Evolutionary conservation across 2,797 vertebrate species (phyloP).

Genomic region (Oophaga sylvatica): DNA sequence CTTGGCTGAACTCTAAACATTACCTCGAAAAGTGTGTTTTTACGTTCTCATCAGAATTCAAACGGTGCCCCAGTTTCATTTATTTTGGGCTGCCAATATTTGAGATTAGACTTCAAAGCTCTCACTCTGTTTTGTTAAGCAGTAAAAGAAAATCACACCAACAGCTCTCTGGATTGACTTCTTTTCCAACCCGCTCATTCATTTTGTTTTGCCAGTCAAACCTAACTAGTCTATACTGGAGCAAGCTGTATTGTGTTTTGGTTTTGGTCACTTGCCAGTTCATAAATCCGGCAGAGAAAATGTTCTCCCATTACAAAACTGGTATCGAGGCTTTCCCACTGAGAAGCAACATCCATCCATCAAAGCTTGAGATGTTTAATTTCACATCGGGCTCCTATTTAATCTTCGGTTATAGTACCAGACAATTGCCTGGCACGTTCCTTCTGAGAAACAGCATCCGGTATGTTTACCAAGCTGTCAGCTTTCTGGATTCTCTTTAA

Average conservation of each 20-base stretch:
- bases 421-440: constrained; percentile 22
- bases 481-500: constrained; percentile 6
- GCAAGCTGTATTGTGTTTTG: constrained; percentile 31
- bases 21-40: constrained; percentile 48
- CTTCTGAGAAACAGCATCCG: constrained; percentile 49
- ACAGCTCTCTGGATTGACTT: constrained; percentile 50
- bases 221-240: constrained; percentile 23
- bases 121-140: constrained; percentile 35
- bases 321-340: constrained; percentile 48
- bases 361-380: constrained; percentile 55
- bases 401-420: constrained; percentile 62
- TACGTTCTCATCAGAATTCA: constrained; percentile 56
- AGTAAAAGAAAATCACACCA: constrained; percentile 48
- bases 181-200: constrained; percentile 25
- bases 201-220: constrained; percentile 63
- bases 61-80: constrained; percentile 52
- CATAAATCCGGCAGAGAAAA: constrained; percentile 51
- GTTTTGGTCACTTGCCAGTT: constrained; percentile 54
- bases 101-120: constrained; percentile 52
- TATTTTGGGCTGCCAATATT: constrained; percentile 49
- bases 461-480: constrained; percentile 24
- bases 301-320: constrained; percentile 34
- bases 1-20: constrained; percentile 46
- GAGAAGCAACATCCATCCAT: constrained; percentile 48
- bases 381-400: constrained; percentile 54